These are phyloP conservation scores for Otus sunia DNA, from an alignment of 2,113 vertebrate genomes.

Conservation along the genomic window DNA sequence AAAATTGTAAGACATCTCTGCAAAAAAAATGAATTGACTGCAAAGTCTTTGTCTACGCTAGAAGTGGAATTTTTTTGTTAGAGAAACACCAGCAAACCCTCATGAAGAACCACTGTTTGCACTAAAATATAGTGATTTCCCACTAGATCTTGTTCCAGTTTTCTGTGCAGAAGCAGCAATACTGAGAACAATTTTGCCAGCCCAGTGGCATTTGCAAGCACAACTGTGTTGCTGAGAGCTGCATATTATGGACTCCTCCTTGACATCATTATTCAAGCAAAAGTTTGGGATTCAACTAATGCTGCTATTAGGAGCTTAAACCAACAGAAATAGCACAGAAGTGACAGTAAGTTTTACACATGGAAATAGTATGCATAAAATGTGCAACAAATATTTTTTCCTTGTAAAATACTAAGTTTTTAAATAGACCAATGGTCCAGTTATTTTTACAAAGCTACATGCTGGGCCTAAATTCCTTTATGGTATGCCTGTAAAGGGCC, in stretches of 20 bases:
- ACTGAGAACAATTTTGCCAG: background rate
- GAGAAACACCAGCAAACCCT: background rate
- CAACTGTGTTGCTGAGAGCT: background rate
- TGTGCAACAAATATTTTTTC: background rate
- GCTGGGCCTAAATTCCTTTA: background rate
- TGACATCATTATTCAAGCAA: background rate
- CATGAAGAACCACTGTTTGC: background rate
- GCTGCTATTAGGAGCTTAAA: background rate
- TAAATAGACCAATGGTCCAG: background rate
- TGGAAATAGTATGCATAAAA: background rate
- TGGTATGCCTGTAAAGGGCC: background rate
- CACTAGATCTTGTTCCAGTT: background rate
- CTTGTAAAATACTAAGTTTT: background rate
- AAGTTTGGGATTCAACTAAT: background rate
- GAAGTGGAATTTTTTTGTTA: background rate
- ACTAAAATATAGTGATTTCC: conserved; percentile 31
- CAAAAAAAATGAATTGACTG: background rate
- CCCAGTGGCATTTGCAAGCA: background rate
- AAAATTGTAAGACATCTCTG: background rate
- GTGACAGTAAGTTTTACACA: background rate
- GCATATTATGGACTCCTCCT: background rate
- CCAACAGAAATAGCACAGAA: background rate
- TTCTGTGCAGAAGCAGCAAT: conserved; percentile 2
- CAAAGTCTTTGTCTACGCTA: background rate
- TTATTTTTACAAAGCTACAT: background rate